Evolutionary conservation across 2,797 vertebrate species (phyloP).

Genomic region (Chlorospingus flavigularis): DNA sequence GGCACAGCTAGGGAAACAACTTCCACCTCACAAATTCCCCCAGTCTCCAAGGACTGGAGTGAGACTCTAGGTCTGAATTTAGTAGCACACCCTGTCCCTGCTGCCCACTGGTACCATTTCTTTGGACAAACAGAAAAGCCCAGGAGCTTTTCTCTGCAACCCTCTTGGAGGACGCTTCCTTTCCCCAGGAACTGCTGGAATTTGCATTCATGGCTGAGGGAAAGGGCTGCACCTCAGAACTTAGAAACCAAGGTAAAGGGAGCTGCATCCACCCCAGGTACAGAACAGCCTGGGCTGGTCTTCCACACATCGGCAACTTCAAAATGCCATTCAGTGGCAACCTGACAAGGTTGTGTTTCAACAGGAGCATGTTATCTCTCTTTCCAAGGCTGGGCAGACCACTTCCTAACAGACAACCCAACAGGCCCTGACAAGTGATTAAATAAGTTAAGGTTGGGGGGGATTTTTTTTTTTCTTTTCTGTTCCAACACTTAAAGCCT

Average conservation of each 20-base stretch:
- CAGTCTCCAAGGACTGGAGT: fast-evolving
- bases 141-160: neutral
- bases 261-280: neutral
- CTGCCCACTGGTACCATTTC: neutral
- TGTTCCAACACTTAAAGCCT: constrained; percentile 5
- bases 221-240: neutral
- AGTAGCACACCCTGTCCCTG: neutral
- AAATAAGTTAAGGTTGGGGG: constrained; percentile 14
- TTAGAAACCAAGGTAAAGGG: neutral
- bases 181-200: neutral
- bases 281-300: neutral
- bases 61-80: neutral
- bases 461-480: neutral
- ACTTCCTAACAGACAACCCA: constrained; percentile 52
- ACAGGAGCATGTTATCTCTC: constrained; percentile 44
- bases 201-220: neutral
- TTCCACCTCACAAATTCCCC: neutral
- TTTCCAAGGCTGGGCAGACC: constrained; percentile 55
- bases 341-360: constrained; percentile 61
- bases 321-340: constrained; percentile 37
- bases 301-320: constrained; percentile 7
- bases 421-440: constrained; percentile 61
- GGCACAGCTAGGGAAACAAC: neutral
- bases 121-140: neutral
- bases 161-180: fast-evolving